Base-by-base conservation (phyloP, 2,888 invertebrate species). In the Carpatolechia fugitivella region DNA sequence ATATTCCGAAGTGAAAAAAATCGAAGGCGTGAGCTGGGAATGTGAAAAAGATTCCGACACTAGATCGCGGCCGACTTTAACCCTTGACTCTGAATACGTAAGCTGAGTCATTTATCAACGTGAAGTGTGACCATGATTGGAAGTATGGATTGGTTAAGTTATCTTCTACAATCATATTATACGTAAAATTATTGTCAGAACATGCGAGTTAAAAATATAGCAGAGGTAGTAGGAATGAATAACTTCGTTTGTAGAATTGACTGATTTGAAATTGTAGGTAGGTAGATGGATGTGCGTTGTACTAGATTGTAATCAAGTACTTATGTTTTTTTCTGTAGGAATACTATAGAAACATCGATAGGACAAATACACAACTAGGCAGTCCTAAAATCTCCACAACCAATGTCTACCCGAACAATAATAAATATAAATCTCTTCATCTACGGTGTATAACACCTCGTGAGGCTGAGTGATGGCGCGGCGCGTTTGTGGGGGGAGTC, bases 401-500 rank as follows among this genome's bases (percentile, higher is more conserved):
- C 56, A 57, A 69, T 83, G 78, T 82, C 60, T 62, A 70, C 67
- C 74, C 72, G 76, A 81, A 62, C 71, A 72, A 72, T 82, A 81
- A 84, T 83, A 85, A 82, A 85, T 85, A 87, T 85, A 87, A 87
- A 89, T 86, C 85, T 87, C 88, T 89, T 87, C 85, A 88, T 87
- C 81, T 80, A 75, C 74, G 71, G 73, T 71, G 74, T 76, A 78
- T 75, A 75, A 74, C 76, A 76, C 74, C 73, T 79, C 74, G 76
- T 68, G 78, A 76, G 72, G 72, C 70, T 85, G 88, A 87, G 83
- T 79, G 87, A 89, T 73, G 78, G 75, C 68, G 73, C 85, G 86
- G 87, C 76, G 70, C 77, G 80, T 82, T 82, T 84, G 80, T 73
- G 78, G 73, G 72, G 72, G 74, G 73, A 72, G 77, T 80, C 85